A percentile compares a stretch with the other conserved stretches of the same genome.
Conservation (phyloP, 2,888 invertebrate species). For the Pyrocoelia pectoralis region DNA sequence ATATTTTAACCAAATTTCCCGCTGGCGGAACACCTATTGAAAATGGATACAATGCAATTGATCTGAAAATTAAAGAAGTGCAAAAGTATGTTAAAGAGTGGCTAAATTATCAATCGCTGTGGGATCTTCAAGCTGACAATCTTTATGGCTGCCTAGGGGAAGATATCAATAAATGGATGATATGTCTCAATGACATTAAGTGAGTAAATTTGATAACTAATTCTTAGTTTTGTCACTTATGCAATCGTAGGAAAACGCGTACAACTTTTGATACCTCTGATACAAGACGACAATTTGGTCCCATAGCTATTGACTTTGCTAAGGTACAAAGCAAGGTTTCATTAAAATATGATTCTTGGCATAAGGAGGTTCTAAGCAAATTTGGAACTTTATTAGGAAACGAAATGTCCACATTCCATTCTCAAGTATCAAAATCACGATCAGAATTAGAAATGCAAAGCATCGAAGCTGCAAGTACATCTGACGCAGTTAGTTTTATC, state of each 20-base stretch:
- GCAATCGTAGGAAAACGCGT: slow-evolving; percentile 78
- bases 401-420: slow-evolving; percentile 96
- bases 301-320: slow-evolving; percentile 97
- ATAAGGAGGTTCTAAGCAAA: slow-evolving; percentile 97
- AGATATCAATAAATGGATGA: slow-evolving; percentile 96
- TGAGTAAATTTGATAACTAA: too few relatives aligned
- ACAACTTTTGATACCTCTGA: slow-evolving; percentile 99
- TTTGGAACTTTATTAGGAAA: slow-evolving; percentile 94
- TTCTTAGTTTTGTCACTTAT: slow-evolving; percentile 2
- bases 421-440: slow-evolving; percentile 91
- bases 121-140: slow-evolving; percentile 98
- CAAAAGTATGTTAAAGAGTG: slow-evolving; percentile 95
- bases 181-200: slow-evolving; percentile 97
- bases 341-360: slow-evolving; percentile 99
- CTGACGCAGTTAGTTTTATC: slow-evolving; percentile 97
- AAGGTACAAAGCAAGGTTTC: slow-evolving; percentile 99
- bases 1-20: slow-evolving; percentile 91
- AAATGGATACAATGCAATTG: slow-evolving; percentile 90
- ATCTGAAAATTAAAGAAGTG: slow-evolving; percentile 88
- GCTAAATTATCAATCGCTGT: slow-evolving; percentile 96
- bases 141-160: slow-evolving; percentile 93
- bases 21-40: slow-evolving; percentile 83
- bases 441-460: slow-evolving; percentile 96
- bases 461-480: slow-evolving; percentile 97
- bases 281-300: slow-evolving; percentile 95